phyloP scores from a whole-genome alignment of 2,113 vertebrate species.

The Lutjanus erythropterus region DNA sequence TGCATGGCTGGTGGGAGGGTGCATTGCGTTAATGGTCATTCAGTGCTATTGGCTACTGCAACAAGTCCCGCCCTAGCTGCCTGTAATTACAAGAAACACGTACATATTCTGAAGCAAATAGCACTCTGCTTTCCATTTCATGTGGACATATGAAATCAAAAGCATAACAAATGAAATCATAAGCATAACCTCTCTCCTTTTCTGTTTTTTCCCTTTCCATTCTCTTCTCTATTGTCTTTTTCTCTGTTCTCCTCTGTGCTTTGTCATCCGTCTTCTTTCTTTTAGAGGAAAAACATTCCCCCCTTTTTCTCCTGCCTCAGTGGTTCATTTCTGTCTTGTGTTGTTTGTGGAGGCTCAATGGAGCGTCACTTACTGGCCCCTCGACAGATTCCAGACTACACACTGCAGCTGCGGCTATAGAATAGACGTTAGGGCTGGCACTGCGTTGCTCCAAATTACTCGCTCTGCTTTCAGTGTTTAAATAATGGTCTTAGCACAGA shows the following conservation, averaged over 20 bases:
- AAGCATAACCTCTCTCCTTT: constrained; percentile 9
- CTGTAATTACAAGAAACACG: too few relatives aligned
- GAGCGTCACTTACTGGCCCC: constrained; percentile 81
- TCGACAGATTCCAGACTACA: constrained; percentile 77
- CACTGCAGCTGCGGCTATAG: constrained; percentile 76
- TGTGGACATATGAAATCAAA: too few relatives aligned
- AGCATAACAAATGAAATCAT: too few relatives aligned
- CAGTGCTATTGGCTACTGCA: too few relatives aligned
- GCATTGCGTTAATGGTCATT: too few relatives aligned
- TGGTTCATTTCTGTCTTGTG: constrained; percentile 76
- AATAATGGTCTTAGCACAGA: constrained; percentile 76
- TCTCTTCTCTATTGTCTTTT: constrained; percentile 31
- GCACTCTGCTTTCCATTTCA: too few relatives aligned
- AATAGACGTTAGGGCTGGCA: constrained; percentile 66
- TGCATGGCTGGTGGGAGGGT: too few relatives aligned
- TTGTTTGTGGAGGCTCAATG: constrained; percentile 81
- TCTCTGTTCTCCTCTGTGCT: constrained; percentile 36
- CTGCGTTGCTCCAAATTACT: constrained; percentile 72
- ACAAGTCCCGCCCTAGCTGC: too few relatives aligned
- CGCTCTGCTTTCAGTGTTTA: constrained; percentile 76
- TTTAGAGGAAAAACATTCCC: constrained; percentile 63
- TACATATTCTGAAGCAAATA: too few relatives aligned
- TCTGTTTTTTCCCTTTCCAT: constrained; percentile 9
- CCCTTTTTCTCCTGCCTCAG: constrained; percentile 68
- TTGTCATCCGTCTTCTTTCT: constrained; percentile 63